Base-by-base conservation (phyloP, 2,888 invertebrate species). In the Odontocolon sp. region DNA sequence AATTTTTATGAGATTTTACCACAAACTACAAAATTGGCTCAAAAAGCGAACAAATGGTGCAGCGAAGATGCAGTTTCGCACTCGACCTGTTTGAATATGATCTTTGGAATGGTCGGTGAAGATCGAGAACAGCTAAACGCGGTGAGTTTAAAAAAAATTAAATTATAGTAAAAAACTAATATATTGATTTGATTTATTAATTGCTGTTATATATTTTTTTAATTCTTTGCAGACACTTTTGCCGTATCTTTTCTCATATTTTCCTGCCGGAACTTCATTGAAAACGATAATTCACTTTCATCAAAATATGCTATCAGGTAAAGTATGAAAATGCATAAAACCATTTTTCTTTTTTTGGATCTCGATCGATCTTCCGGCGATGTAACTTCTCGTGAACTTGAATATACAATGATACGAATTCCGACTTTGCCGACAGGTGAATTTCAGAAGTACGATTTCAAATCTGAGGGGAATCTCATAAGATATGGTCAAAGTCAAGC, bases 61-160 rank as follows among this genome's bases (percentile, higher is more conserved):
- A 92, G 92, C 80, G 91, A 93, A 47, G 91, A 92, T 77, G 91
- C 92, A 66, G 91, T 92, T 63, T 92, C 93, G 56, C 92, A 93
- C 84, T 91, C 90, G 36, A 91, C 95, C 59, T 97, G 96, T 87
- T 93, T 94, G 85, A 94, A 95, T 84, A 87, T 95, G 0, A 85
- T 96, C 72, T 96, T 96, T 86, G 90, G 95, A 8, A 84, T 96
- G 0, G 94, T 93, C 78, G 97, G 97, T 0, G 93, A 93, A 81
- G 95, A 95, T 88, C 91, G 92, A 42, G 90, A 90, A 9, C 93
- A 95, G 87, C 92, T 95, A 73, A 94, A 96, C 84, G 88, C 84
- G 77, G 92, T 92, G 87, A 86, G 85, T 83, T 69, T 16, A 33
- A 45, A 45, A n/a, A 16, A 45, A 5, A 14, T 9, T 2, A 0